phyloP scores from a whole-genome alignment of 1,140 invertebrate species.

The Psilanteris sp. region DNA sequence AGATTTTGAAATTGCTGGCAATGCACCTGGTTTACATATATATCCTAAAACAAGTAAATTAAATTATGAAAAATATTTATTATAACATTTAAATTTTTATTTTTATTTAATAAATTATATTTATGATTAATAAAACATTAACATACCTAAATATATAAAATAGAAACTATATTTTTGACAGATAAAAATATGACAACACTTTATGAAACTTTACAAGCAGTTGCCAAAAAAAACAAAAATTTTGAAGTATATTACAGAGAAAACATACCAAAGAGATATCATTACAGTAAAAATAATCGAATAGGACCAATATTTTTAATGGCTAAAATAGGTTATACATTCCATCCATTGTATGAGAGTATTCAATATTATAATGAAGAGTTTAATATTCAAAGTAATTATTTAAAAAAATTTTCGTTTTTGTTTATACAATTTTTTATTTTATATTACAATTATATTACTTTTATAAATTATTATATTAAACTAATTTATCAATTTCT shows the following conservation, averaged over 20 bases:
- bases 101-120: too few relatives aligned
- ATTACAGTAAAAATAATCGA: slow-evolving; percentile 82
- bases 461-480: too few relatives aligned
- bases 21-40: slow-evolving; percentile 81
- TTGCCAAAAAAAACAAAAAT: slow-evolving; percentile 71
- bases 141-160: too few relatives aligned
- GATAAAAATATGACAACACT: too few relatives aligned
- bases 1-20: slow-evolving; percentile 78
- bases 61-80: too few relatives aligned
- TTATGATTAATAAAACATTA: too few relatives aligned
- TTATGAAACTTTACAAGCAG: slow-evolving; percentile 80
- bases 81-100: too few relatives aligned
- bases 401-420: too few relatives aligned
- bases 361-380: slow-evolving; percentile 77
- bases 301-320: slow-evolving; percentile 82
- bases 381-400: slow-evolving; percentile 71
- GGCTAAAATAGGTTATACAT: slow-evolving; percentile 82
- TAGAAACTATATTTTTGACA: too few relatives aligned
- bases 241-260: slow-evolving; percentile 82
- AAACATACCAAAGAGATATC: slow-evolving; percentile 81
- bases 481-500: slow-evolving; percentile 1
- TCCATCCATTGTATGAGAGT: slow-evolving; percentile 79
- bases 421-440: too few relatives aligned
- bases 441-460: too few relatives aligned
- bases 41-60: slow-evolving; percentile 79